Evolutionary conservation across 2,113 vertebrate genomes (phyloP), one percentile per base, ranked within the genome.

Genomic region (Axis porcinus): DNA sequence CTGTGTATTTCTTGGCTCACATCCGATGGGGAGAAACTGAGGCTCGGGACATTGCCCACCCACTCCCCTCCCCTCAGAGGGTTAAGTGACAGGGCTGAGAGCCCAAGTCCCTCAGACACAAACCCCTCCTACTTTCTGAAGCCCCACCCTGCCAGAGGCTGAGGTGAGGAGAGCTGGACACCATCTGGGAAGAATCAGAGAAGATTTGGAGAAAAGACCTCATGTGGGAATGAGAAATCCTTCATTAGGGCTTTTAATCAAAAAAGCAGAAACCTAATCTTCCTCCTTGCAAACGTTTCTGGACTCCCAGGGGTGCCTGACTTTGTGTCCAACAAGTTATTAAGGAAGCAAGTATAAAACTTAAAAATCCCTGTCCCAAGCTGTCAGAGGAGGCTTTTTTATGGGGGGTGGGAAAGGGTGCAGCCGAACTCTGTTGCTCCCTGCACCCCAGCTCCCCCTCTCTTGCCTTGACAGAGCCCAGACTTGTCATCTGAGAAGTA

Each of bases 181-280:
- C 70, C 95, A 96, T 96, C 96, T 95, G 94, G 85, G 88, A 97
- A 94, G 95, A 91, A 94, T 96, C 84, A 89, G 76, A 81, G 62
- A 76, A 74, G 64, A 78, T 76, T 94, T 95, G 89, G 58, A 90
- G 85, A 74, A 91, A 76, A 64, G 79, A 55, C 67, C 43, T 86
- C 76, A 89, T 21, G 74, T 86, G 85, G 47, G 76, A 78, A 96
- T n/a, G 81, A 89, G 81, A 92, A 96, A 97, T 93, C 17, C 92
- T 97, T 95, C 64, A 43, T 85, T 58, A 67, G 78, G 28, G 58
- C n/a, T 45, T 92, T 87, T 87, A 95, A 96, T 97, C 87, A 95
- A 50, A 64, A 91, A 90, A 88, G 43, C 79, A 96, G 84, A 91
- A 86, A 95, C 47, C 74, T 54, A 94, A 83, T 45, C 89, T 86